A percentile compares a stretch with the other conserved stretches of the same genome.
phyloP scores from a whole-genome alignment of 2,888 invertebrate genomes.

The Mesorhabditis spiculigera region DNA sequence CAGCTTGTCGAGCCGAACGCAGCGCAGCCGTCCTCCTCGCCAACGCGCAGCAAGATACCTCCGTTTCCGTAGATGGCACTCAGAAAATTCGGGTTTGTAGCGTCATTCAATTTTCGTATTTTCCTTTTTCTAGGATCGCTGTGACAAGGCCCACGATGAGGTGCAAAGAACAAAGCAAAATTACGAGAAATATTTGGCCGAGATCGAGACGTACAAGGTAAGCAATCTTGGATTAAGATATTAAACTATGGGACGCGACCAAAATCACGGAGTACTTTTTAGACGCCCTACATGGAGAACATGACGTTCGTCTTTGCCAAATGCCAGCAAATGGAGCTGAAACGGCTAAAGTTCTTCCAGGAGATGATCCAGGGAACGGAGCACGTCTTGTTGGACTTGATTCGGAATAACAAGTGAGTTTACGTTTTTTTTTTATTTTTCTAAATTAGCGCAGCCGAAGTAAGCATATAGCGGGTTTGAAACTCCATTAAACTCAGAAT shows the following conservation, averaged over 20 bases:
- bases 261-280: slow-evolving; percentile 5
- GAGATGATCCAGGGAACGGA: slow-evolving; percentile 89
- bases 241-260: background rate
- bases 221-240: background rate
- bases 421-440: slow-evolving; percentile 1
- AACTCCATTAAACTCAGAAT: background rate
- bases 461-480: background rate
- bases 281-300: slow-evolving; percentile 46
- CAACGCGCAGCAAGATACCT: slow-evolving; percentile 35
- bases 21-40: slow-evolving; percentile 44
- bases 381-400: slow-evolving; percentile 80
- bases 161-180: slow-evolving; percentile 85
- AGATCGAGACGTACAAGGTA: slow-evolving; percentile 71
- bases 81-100: slow-evolving; percentile 30
- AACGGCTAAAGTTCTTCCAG: slow-evolving; percentile 90
- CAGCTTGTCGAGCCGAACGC: slow-evolving; percentile 86
- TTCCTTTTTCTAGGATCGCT: slow-evolving; percentile 32
- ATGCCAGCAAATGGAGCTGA: slow-evolving; percentile 95
- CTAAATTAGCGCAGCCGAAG: background rate
- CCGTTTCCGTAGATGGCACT: slow-evolving; percentile 38
- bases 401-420: slow-evolving; percentile 44
- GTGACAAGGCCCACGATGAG: slow-evolving; percentile 47
- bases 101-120: background rate
- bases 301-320: slow-evolving; percentile 65
- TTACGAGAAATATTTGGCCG: slow-evolving; percentile 98